Conservation (phyloP, 2,113 vertebrate genomes). For the Cottus gobio region DNA sequence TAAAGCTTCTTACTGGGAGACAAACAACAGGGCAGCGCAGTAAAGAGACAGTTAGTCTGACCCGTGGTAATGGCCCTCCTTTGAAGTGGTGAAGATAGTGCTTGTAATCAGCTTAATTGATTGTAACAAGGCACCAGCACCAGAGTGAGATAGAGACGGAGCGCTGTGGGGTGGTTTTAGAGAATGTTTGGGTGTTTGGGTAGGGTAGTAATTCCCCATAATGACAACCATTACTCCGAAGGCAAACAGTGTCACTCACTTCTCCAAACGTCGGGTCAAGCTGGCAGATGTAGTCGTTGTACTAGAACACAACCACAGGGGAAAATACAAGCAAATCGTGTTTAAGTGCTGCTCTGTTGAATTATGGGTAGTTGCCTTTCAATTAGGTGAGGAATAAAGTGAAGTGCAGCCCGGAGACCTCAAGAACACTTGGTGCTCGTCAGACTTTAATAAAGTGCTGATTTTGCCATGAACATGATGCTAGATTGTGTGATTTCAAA, state of each 20-base stretch:
- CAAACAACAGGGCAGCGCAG: constrained; percentile 64
- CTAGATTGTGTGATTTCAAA: neutral
- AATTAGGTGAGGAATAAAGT: constrained; percentile 41
- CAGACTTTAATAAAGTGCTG: constrained; percentile 19
- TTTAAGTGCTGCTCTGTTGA: constrained; percentile 56
- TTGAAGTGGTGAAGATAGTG: constrained; percentile 80
- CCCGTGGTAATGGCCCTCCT: constrained; percentile 68
- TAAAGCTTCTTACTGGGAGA: constrained; percentile 15
- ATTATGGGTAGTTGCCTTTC: constrained; percentile 39
- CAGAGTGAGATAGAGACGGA: constrained; percentile 63
- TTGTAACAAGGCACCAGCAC: constrained; percentile 80
- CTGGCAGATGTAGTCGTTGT: constrained; percentile 55
- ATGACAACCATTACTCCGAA: constrained; percentile 81
- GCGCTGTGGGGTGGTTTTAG: constrained; percentile 60
- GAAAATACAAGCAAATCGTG: constrained; percentile 53
- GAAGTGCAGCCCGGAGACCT: constrained; percentile 25
- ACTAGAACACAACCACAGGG: constrained; percentile 57
- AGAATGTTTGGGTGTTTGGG: constrained; percentile 74
- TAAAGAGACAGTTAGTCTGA: constrained; percentile 77
- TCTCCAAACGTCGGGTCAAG: constrained; percentile 56
- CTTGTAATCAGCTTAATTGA: constrained; percentile 84
- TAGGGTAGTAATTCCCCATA: constrained; percentile 78
- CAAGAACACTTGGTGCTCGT: neutral
- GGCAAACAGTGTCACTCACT: constrained; percentile 77
- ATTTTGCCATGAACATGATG: neutral